These are phyloP conservation scores for Apus apus DNA, from an alignment of 2,113 vertebrate species.

Conservation along the genomic window DNA sequence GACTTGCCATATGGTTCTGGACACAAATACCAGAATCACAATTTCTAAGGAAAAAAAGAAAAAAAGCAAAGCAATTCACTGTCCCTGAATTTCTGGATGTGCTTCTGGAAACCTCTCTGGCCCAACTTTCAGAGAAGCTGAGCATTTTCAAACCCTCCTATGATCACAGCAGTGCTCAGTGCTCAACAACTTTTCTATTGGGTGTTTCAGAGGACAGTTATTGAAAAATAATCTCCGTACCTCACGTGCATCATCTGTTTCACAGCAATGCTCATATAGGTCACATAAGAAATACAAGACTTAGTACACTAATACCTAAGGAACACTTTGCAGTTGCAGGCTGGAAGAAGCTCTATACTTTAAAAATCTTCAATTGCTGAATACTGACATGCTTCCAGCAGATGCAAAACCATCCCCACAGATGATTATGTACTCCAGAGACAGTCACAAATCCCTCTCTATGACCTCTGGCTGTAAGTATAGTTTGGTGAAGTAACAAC, in stretches of 20 bases:
- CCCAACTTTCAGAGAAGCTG: not conserved
- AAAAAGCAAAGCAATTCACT: not conserved
- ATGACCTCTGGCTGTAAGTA: not conserved
- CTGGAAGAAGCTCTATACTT: not conserved
- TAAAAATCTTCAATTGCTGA: not conserved
- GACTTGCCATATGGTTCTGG: not conserved
- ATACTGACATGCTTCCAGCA: not conserved
- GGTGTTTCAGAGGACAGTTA: not conserved
- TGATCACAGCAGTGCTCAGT: accelerated
- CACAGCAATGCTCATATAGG: not conserved
- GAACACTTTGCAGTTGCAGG: not conserved
- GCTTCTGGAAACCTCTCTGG: not conserved
- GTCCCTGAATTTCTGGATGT: not conserved
- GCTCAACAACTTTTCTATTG: not conserved
- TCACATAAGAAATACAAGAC: not conserved
- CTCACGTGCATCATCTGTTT: not conserved
- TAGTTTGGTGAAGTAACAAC: not conserved
- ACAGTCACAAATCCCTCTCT: not conserved
- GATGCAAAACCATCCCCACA: not conserved
- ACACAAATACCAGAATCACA: not conserved
- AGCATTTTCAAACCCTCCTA: not conserved
- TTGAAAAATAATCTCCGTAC: not conserved
- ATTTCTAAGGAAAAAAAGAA: not conserved
- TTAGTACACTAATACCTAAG: not conserved
- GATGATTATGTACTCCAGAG: not conserved